Evolutionary conservation across 2,888 invertebrate species (phyloP), one percentile per base, ranked within the genome.

Genomic region (Leuctra nigra): DNA sequence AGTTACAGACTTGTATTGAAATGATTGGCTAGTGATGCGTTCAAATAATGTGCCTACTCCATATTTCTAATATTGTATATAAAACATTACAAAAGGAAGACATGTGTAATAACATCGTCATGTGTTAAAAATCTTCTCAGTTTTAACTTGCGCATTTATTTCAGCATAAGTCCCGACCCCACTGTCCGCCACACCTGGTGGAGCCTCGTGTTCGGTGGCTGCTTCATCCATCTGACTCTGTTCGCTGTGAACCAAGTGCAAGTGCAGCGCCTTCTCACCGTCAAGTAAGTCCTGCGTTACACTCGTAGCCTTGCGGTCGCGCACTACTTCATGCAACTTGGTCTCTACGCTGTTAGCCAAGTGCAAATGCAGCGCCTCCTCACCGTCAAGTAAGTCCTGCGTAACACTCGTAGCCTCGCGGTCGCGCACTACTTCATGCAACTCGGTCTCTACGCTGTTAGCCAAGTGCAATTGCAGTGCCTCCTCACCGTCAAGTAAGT

Each of bases 211-310:
- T 75, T 92, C 53, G 93, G 93, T 14, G 92, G 92, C 0, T 72
- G 84, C 35, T 79, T 87, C 53, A 90, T 89, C 0, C 92, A 86
- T 68, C 69, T 90, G 38, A 85, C 91, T 0, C 66, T 93, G 6
- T 93, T 91, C 69, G 93, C 86, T 2, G 90, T 92, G 0, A 92
- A 92, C 69, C 93, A 93, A 71, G 86, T 91, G 0, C 92, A 87
- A 71, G 74, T 79, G 57, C 77, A 78, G 63, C 66, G 77, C 57
- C 69, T 77, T 61, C 66, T 77, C 23, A 74, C 77, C 3, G 68
- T 76, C 38, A 69, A 65, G 73, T 73, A 64, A 64, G 68, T 29
- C 11, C 7, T n/a, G n/a, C n/a, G n/a, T n/a, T n/a, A n/a, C n/a
- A n/a, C n/a, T n/a, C n/a, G n/a, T n/a, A n/a, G n/a, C n/a, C n/a